phyloP scores from a whole-genome alignment of 2,113 vertebrate species.

The Pollachius pollachius region DNA sequence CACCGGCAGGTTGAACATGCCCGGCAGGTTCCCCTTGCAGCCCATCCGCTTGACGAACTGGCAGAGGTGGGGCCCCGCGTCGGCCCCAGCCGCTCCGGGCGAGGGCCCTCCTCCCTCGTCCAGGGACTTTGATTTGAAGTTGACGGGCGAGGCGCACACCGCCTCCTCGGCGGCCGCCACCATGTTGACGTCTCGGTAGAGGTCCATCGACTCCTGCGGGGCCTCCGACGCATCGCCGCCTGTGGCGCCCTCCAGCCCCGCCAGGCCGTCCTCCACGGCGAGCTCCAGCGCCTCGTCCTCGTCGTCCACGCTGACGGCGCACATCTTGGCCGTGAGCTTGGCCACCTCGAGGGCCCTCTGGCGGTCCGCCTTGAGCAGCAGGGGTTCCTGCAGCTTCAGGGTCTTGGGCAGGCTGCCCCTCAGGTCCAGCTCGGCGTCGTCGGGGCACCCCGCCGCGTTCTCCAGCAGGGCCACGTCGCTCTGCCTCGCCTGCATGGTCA shows the following conservation, averaged over 20 bases:
- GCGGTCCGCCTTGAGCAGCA: slow-evolving; percentile 82
- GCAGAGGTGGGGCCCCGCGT: slow-evolving; percentile 78
- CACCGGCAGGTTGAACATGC: slow-evolving; percentile 93
- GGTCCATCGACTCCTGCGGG: too few relatives aligned
- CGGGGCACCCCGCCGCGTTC: slow-evolving; percentile 61
- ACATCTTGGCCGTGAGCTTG: slow-evolving; percentile 83
- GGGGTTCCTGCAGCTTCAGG: slow-evolving; percentile 88
- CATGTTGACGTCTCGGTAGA: slow-evolving; percentile 70
- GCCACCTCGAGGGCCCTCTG: slow-evolving; percentile 83
- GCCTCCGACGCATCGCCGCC: too few relatives aligned
- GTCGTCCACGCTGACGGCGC: slow-evolving; percentile 82
- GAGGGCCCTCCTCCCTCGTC: slow-evolving; percentile 67
- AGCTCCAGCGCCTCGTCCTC: slow-evolving; percentile 70
- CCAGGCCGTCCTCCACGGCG: slow-evolving; percentile 42
- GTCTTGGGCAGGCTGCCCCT: slow-evolving; percentile 78
- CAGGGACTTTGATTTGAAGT: slow-evolving; percentile 80
- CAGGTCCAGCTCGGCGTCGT: slow-evolving; percentile 83
- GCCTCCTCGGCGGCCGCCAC: slow-evolving; percentile 66
- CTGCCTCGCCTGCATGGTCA: slow-evolving; percentile 91
- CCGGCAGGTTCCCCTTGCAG: slow-evolving; percentile 87
- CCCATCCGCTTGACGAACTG: slow-evolving; percentile 96
- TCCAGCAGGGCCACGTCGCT: slow-evolving; percentile 87
- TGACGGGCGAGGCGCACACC: slow-evolving; percentile 73
- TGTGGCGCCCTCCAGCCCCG: too few relatives aligned
- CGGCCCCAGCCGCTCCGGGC: slow-evolving; percentile 32